A percentile compares a stretch with the other conserved stretches of the same genome.
Conservation (phyloP, 2,113 vertebrate genomes). For the Halcyon malimbica region DNA sequence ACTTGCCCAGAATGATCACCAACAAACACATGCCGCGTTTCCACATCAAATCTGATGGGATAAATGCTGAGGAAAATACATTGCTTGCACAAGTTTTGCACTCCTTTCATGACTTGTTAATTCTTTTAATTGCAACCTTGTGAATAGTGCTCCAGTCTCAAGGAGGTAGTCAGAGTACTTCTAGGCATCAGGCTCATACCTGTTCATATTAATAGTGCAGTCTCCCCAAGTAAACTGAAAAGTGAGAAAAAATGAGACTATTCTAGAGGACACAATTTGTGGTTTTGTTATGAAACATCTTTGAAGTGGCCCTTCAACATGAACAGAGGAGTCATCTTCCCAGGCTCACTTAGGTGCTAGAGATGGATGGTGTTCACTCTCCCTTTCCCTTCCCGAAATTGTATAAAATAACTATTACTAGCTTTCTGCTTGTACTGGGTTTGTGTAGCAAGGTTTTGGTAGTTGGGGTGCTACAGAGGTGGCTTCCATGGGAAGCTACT, state of each 20-base stretch:
- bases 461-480: neutral
- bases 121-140: neutral
- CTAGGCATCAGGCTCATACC: neutral
- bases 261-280: neutral
- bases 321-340: neutral
- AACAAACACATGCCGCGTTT: conserved; percentile 95
- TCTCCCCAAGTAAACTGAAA: neutral
- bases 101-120: neutral
- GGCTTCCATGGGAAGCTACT: neutral
- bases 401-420: neutral
- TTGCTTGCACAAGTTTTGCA: neutral
- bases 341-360: neutral
- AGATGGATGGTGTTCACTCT: neutral
- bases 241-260: neutral
- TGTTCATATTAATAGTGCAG: neutral
- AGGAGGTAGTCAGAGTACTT: neutral
- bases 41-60: conserved; percentile 90
- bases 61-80: conserved; percentile 71
- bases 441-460: neutral
- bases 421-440: neutral
- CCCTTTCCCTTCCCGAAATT: neutral
- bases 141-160: neutral
- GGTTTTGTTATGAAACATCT: neutral
- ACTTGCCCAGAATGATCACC: conserved; percentile 98
- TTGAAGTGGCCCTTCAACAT: neutral